phyloP scores from a whole-genome alignment of 2,113 vertebrate species.

The Muntiacus reevesi region DNA sequence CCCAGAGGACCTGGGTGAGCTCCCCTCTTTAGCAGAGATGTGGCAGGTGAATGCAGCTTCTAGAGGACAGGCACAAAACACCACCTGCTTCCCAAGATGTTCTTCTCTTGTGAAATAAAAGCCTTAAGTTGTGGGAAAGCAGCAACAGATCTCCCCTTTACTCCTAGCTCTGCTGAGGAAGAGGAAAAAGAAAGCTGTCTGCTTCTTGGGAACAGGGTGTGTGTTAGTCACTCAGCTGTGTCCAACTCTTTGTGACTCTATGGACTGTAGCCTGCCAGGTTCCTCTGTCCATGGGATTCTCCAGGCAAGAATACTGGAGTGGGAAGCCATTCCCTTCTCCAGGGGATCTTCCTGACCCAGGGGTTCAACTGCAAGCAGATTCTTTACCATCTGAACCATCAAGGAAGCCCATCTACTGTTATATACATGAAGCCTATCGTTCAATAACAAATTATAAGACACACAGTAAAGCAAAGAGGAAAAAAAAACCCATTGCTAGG shows the following conservation, averaged over 20 bases:
- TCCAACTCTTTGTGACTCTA: background rate
- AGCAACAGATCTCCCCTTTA: background rate
- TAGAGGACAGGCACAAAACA: background rate
- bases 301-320: background rate
- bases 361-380: background rate
- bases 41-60: background rate
- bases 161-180: background rate
- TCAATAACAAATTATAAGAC: background rate
- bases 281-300: background rate
- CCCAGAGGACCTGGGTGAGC: background rate
- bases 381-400: background rate
- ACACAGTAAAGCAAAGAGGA: background rate
- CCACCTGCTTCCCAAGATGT: background rate
- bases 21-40: background rate
- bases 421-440: background rate
- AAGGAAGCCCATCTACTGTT: background rate
- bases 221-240: background rate
- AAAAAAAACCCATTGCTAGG: background rate
- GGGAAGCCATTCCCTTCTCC: background rate
- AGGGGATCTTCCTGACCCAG: background rate
- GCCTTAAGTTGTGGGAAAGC: background rate
- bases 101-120: background rate
- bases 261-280: background rate
- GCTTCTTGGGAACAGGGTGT: background rate
- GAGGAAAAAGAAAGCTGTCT: background rate